A percentile compares a stretch with the other conserved stretches of the same genome.
Evolutionary conservation across 2,797 vertebrate species (phyloP).

Genomic region (Dendrocincla tyrannina): DNA sequence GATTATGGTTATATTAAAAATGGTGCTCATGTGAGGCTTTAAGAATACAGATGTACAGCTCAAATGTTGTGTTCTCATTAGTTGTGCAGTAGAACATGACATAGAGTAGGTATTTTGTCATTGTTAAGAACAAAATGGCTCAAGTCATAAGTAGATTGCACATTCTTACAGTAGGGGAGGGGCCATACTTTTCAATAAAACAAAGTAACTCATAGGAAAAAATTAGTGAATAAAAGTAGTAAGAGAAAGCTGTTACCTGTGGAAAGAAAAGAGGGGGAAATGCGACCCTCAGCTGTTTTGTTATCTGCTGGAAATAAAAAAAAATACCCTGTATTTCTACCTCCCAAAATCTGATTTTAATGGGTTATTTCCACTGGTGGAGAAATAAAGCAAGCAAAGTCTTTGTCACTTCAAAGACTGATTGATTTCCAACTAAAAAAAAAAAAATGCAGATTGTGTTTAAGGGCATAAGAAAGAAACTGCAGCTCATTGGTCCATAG

Average conservation of each 20-base stretch:
- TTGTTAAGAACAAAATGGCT: slow-evolving; percentile 18
- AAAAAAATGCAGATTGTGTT: neutral
- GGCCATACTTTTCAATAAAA: slow-evolving; percentile 16
- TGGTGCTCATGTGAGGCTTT: slow-evolving; percentile 36
- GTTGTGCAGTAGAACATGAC: slow-evolving; percentile 10
- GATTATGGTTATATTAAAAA: slow-evolving; percentile 63
- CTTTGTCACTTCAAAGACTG: neutral
- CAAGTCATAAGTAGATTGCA: slow-evolving; percentile 24
- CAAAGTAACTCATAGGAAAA: neutral
- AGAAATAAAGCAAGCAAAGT: neutral
- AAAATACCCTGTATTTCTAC: neutral
- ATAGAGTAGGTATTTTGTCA: slow-evolving; percentile 48
- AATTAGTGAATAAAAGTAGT: neutral
- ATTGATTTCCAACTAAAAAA: neutral
- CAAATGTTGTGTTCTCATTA: slow-evolving; percentile 8
- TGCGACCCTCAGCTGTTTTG: neutral
- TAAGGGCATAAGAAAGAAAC: neutral
- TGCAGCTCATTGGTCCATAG: neutral
- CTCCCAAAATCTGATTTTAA: neutral
- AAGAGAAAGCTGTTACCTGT: neutral
- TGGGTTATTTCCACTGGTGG: neutral
- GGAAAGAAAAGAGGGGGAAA: neutral
- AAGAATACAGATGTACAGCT: slow-evolving; percentile 27
- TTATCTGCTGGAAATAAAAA: neutral
- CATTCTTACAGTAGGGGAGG: neutral